Base-by-base conservation (phyloP, 2,797 vertebrate genomes). In the Eulemur mongoz region DNA sequence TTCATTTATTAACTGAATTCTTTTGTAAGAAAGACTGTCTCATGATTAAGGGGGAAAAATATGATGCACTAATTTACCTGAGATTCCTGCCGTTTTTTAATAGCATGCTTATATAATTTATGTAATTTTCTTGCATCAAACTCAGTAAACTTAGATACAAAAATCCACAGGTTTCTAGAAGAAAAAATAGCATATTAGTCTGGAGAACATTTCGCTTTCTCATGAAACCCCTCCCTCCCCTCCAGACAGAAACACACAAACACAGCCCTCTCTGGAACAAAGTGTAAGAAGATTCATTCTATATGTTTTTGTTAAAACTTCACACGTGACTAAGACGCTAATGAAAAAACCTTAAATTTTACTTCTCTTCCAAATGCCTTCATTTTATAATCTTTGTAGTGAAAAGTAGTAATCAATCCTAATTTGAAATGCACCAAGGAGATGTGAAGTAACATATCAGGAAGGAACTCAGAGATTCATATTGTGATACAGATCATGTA, bases 101-200 rank as follows among this genome's bases (percentile, higher is more conserved):
- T 99, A 92, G 99, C 99, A 89, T 99, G 99, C 95, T 99, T 99
- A 97, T 99, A 99, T 23, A 99, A 98, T 95, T 99, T 99, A 97
- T 99, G 99, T 93, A 99, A 98, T 93, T 99, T 99, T 97, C 99
- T 99, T 96, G 99, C 99, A 97, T 99, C 99, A 98, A 99, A 99
- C 98, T 99, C 99, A 1, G 99, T 99, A 98, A 99, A 99, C 97
- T 99, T 99, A 30, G 99, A 99, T 91, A 99, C 99, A 98, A 99
- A 99, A 98, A 99, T 99, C 99, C 99, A 99, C 95, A 99, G 98
- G 98, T 99, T 99, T 98, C 99, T 99, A 98, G 79, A 91, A 97
- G 59, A 92, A 97, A 50, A 97, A 97, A 78, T 82, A 54, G 17
- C 13, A 89, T 92, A 63, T 93, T 92, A 27, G 15, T 91, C 32